Percentiles rank a stretch among this genome's conserved stretches.
phyloP scores from a whole-genome alignment of 2,113 vertebrate genomes.

The Furnarius figulus region DNA sequence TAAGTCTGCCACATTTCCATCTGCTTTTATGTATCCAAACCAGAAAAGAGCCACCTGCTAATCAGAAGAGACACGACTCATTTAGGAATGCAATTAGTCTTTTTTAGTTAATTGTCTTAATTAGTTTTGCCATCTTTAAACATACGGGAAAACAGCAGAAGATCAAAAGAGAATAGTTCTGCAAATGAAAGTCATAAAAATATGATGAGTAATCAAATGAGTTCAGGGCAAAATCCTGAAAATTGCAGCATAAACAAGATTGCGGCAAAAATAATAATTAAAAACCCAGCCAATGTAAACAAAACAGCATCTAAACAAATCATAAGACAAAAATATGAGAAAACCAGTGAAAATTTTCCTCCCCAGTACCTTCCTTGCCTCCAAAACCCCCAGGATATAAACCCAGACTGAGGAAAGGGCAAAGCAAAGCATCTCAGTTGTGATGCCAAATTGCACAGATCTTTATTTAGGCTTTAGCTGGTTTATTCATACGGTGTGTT shows the following conservation, averaged over 20 bases:
- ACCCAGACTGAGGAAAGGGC: not conserved
- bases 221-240: not conserved
- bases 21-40: conserved; percentile 43
- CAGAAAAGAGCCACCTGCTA: conserved; percentile 55
- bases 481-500: not conserved
- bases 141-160: not conserved
- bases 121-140: conserved; percentile 48
- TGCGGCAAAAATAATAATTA: not conserved
- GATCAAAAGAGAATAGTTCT: conserved; percentile 24
- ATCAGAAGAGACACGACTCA: not conserved
- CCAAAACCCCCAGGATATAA: not conserved
- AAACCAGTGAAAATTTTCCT: not conserved
- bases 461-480: not conserved
- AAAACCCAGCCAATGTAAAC: not conserved
- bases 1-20: conserved; percentile 39
- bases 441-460: not conserved
- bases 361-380: not conserved
- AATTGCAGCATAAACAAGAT: not conserved
- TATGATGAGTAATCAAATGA: conserved; percentile 2
- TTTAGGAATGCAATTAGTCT: conserved; percentile 47
- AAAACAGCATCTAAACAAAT: not conserved
- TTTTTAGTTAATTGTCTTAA: conserved; percentile 56
- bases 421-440: not conserved
- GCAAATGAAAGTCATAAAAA: not conserved
- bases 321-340: not conserved